phyloP scores from a whole-genome alignment of 2,888 invertebrate species.

The Pedicia rivosa region DNA sequence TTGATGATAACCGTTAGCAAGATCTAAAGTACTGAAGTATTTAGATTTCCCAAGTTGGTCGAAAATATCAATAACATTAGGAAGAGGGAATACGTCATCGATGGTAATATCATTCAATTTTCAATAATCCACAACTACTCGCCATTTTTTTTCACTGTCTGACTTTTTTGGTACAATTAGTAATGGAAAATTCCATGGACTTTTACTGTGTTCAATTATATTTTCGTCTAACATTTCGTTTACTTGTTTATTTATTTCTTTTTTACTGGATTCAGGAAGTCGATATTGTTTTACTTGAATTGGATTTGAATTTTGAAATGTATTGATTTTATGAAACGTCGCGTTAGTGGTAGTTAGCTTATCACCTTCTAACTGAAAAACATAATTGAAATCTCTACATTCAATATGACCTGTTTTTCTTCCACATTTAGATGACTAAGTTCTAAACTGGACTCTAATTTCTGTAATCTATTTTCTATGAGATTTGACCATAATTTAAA shows the following conservation, averaged over 20 bases:
- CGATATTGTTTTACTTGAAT: not conserved
- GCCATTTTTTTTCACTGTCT: not conserved
- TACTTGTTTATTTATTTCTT: not conserved
- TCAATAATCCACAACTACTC: not conserved
- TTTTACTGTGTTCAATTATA: not conserved
- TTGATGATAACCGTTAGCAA: conserved; percentile 8
- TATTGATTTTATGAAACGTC: not conserved
- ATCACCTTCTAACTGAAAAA: too few relatives aligned
- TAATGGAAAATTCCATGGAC: not conserved
- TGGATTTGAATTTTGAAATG: not conserved
- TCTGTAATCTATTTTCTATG: not conserved
- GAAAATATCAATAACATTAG: conserved; percentile 10
- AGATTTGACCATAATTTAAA: not conserved
- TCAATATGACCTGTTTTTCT: not conserved
- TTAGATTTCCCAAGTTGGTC: conserved; percentile 10
- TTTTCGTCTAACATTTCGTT: not conserved
- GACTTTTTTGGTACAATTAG: conserved; percentile 1
- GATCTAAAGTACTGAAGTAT: conserved; percentile 11
- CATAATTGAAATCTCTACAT: not conserved
- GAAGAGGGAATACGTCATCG: too few relatives aligned
- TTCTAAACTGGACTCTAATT: not conserved
- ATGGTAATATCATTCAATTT: not conserved
- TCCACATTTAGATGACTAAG: not conserved
- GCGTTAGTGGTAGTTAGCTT: too few relatives aligned
- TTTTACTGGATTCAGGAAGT: not conserved